Evolutionary conservation across 2,888 invertebrate genomes (phyloP), one percentile per base, ranked within the genome.

Genomic region (Rhaphigaster nebulosa): DNA sequence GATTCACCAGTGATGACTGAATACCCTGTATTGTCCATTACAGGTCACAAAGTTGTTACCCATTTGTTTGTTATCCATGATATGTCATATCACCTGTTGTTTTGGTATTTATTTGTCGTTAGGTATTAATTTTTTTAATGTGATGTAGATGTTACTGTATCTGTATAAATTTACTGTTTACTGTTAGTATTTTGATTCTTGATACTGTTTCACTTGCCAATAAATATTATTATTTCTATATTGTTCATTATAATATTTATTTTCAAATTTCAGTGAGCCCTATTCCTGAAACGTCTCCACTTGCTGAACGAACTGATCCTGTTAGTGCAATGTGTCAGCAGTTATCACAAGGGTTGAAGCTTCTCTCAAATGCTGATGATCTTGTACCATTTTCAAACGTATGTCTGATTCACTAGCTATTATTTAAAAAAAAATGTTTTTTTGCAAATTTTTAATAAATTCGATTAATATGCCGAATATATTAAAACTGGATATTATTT

Each of bases 261-360:
- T 91, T 91, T 90, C 26, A 89, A 91, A 45, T 92, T 94, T 93
- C 95, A 94, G 97, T 97, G 92, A 96, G 97, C 92, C 96, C 97
- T 76, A 97, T 97, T 93, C 96, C 96, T 34, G 97, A 97, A 94
- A 95, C 96, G 92, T 96, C 96, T 87, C 96, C 96, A 12, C 94
- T 94, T 88, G 94, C 93, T 70, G 94, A 94, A 91, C 95, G 95
- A 38, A 91, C 93, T 92, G 91, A 93, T 92, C 95, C 96, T 92
- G 95, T 96, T 93, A 94, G 95, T 94, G 95, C 97, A 94, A 96
- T 96, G 95, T 97, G 96, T 94, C 97, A 96, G 95, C 97, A 96
- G 94, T 95, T 96, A 93, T 96, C 96, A 87, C 96, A 96, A 93
- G 97, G 96, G 45, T 95, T 97, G 92, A 96, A 96, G 90, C 95